Base-by-base conservation (phyloP, 2,888 invertebrate species). In the Drosophila niveifrons region DNA sequence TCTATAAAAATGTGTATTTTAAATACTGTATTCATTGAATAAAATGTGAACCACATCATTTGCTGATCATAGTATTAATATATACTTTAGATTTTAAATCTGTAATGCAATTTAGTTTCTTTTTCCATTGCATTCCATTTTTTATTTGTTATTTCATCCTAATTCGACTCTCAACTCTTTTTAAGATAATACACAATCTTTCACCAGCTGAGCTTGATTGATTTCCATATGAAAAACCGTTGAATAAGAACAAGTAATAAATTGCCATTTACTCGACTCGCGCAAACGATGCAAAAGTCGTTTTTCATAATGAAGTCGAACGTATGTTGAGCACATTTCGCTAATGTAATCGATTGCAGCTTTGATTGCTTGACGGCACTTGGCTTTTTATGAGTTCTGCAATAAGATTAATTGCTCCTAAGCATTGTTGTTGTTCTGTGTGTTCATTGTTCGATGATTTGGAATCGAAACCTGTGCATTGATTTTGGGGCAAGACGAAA, bases 331-430 rank as follows among this genome's bases (percentile, higher is more conserved):
- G 18, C 18, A 47, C 18, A 47, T 55, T 62, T 46, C 18, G 57
- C 43, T 13, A 41, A 55, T 68, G 34, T 57, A 62, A 76, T 67
- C 53, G 75, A 57, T 61, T 70, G 44, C 13, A 29, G 61, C 50
- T 44, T 7, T 62, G 65, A 76, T 61, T 75, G 71, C 58, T 43
- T 41, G 48, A n/a, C 46, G 29, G 46, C 52, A 53, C 50, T 61
- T 43, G 36, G 28, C 29, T 56, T 67, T 62, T 71, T 58, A 62
- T 65, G 74, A 31, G 71, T 55, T 29, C 34, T 56, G 61, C 76
- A 48, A 62, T 71, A 55, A 55, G 72, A 74, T 74, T 76, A 74
- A 74, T 74, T 74, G 72, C 46, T 50, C 65, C 58, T 23, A 47
- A n/a, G 36, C 36, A 36, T 36, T 36, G 4, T 36, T 11, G 36